phyloP scores from a whole-genome alignment of 2,797 vertebrate species.

The Coendou prehensilis region DNA sequence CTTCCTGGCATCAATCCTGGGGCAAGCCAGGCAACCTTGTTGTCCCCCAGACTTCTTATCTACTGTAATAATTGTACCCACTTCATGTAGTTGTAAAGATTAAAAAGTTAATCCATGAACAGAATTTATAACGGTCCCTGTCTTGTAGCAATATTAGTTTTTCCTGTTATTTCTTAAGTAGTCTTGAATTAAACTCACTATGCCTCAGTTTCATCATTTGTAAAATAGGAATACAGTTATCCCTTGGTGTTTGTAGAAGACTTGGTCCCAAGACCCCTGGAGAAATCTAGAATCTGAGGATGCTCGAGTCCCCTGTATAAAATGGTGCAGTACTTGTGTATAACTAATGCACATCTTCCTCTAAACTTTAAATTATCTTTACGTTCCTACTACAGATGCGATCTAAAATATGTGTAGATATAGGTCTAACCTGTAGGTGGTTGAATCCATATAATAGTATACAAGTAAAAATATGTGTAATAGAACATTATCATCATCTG shows the following conservation, averaged over 20 bases:
- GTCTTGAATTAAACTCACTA: background rate
- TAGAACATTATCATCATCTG: background rate
- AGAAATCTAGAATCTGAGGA: background rate
- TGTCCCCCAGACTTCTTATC: background rate
- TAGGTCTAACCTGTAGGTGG: background rate
- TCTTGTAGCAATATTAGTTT: background rate
- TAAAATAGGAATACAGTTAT: background rate
- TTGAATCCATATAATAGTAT: background rate
- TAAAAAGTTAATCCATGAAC: background rate
- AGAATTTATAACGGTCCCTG: constrained; percentile 16
- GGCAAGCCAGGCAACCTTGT: background rate
- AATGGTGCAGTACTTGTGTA: background rate
- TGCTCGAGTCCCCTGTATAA: background rate
- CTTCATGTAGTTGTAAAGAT: background rate
- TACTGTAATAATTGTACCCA: background rate
- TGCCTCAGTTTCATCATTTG: background rate
- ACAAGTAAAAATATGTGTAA: constrained; percentile 23
- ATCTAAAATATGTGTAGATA: background rate
- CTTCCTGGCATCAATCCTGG: background rate
- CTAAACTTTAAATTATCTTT: background rate
- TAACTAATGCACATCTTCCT: background rate
- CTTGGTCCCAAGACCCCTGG: background rate
- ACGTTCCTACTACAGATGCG: background rate
- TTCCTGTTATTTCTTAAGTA: background rate
- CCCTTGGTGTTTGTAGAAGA: background rate